Evolutionary conservation across 2,888 invertebrate species (phyloP), one percentile per base, ranked within the genome.

Genomic region (Amblyjoppa fuscipennis): DNA sequence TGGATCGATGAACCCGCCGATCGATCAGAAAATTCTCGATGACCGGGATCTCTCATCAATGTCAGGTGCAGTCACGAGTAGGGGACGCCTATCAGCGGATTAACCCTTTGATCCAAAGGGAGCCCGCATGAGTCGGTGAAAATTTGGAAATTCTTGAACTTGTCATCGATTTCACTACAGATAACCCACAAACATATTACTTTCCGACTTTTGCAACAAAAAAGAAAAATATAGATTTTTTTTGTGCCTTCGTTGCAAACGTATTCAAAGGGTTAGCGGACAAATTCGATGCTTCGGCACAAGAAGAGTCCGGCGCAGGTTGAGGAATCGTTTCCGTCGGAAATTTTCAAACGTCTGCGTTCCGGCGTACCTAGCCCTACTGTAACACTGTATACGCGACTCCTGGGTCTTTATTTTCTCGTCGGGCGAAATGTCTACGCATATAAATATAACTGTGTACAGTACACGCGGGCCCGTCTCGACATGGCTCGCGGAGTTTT

Each of bases 401-500:
- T 41, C 51, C 28, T 53, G 38, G 76, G 81, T 81, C 75, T 84
- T 84, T 75, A 86, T 84, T 83, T 86, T 86, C 86, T 83, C 84
- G 81, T 84, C 81, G 75, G 49, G 81, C 84, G 69, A 84, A 84
- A 86, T 81, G 71, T 82, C 84, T 78, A 84, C 79, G 81, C 86
- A 86, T 84, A 84, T 84, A 86, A 86, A 86, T 84, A 84, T 81
- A 84, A 86, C 81, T 68, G 74, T 45, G 66, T 74, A 38, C 61
- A 53, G 69, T 34, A 66, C 53, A 64, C 68, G 64, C 70, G 71
- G 64, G 64, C 64, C 61, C 70, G 85, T 59, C 71, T 34, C 76
- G 70, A 71, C 61, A 68, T 61, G 76, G 70, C 81, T 83, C 77
- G 89, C 83, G 85, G 88, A 87, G 85, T 89, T 90, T 90, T 90